phyloP scores from a whole-genome alignment of 1,140 invertebrate genomes.

The Lerema accius region DNA sequence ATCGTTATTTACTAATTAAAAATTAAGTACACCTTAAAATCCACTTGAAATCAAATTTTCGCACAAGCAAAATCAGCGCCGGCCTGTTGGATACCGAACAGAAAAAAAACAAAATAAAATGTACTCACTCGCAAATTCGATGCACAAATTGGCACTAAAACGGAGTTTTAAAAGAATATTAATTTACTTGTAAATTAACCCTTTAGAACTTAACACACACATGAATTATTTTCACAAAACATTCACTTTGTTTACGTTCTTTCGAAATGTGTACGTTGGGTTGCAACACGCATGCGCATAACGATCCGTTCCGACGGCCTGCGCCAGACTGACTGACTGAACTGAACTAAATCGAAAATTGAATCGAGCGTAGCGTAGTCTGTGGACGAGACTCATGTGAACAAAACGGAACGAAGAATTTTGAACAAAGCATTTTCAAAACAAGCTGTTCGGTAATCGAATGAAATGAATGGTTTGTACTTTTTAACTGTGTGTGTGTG shows the following conservation, averaged over 20 bases:
- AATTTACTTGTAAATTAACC: constrained; percentile 51
- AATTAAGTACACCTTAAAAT: constrained; percentile 19
- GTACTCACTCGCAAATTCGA: constrained; percentile 70
- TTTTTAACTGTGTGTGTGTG: too few relatives aligned
- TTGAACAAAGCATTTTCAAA: constrained; percentile 9
- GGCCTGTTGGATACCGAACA: constrained; percentile 47
- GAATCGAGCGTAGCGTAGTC: constrained; percentile 35
- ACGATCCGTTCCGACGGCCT: constrained; percentile 44
- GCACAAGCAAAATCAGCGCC: constrained; percentile 43
- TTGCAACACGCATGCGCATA: constrained; percentile 60
- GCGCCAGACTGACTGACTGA: constrained; percentile 56
- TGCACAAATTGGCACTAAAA: constrained; percentile 57
- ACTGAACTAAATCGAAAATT: constrained; percentile 26
- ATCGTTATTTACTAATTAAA: not conserved
- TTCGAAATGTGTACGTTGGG: constrained; percentile 64
- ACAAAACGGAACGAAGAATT: constrained; percentile 16
- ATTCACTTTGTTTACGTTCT: constrained; percentile 77
- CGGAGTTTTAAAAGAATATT: not conserved
- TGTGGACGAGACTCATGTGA: constrained; percentile 17
- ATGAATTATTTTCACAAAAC: constrained; percentile 55
- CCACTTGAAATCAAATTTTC: constrained; percentile 12
- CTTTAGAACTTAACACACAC: constrained; percentile 49
- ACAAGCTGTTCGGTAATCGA: constrained; percentile 23
- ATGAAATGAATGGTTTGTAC: constrained; percentile 26
- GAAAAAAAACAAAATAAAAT: constrained; percentile 63